These are phyloP conservation scores for Linnaemya tessellans DNA, from an alignment of 2,888 invertebrate genomes.

Conservation along the genomic window DNA sequence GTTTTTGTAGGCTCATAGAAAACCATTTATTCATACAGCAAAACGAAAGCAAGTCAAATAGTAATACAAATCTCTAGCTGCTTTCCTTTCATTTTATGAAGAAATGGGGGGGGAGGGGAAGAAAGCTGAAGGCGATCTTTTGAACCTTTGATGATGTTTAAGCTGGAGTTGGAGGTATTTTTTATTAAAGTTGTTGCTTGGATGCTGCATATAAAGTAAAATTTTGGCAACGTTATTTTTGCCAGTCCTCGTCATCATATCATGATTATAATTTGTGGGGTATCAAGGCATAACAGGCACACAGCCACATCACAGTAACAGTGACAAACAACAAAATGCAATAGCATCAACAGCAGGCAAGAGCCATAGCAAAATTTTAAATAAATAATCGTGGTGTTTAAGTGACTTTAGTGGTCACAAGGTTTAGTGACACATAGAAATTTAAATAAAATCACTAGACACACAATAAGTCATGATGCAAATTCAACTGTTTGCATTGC, in stretches of 20 bases:
- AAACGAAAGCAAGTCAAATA: constrained; percentile 53
- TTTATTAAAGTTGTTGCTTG: constrained; percentile 46
- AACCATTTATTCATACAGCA: constrained; percentile 45
- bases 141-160: constrained; percentile 69
- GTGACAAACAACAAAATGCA: constrained; percentile 39
- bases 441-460: constrained; percentile 71
- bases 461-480: constrained; percentile 53
- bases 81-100: constrained; percentile 26
- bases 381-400: constrained; percentile 71
- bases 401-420: constrained; percentile 70
- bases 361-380: constrained; percentile 60
- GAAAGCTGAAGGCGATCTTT: constrained; percentile 71
- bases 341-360: constrained; percentile 24
- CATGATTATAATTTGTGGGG: constrained; percentile 65
- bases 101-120: constrained; percentile 39
- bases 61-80: constrained; percentile 47
- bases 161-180: constrained; percentile 48
- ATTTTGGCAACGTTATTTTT: constrained; percentile 12
- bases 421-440: constrained; percentile 71
- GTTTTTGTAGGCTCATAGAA: constrained; percentile 41
- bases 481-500: constrained; percentile 16
- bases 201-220: constrained; percentile 39
- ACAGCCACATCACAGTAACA: constrained; percentile 4
- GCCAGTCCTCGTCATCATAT: constrained; percentile 55
- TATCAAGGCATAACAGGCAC: constrained; percentile 16